Evolutionary conservation across 2,888 invertebrate species (phyloP).

Genomic region (Norana najaformis): DNA sequence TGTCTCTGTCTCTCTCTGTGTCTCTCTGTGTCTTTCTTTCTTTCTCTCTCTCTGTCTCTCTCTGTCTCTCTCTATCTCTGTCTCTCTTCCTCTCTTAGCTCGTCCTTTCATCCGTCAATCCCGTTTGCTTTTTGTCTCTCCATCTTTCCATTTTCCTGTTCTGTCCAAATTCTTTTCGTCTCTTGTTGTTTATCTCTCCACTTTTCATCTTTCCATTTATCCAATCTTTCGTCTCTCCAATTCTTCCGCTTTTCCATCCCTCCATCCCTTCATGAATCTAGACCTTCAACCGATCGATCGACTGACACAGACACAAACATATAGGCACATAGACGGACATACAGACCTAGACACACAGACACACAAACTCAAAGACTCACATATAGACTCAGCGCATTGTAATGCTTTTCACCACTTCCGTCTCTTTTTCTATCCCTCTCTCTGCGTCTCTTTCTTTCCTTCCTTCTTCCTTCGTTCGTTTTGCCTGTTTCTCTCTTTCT

Average conservation of each 20-base stretch:
- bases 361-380: neutral
- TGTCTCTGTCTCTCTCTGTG: no score
- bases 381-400: neutral
- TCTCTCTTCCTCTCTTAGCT: no score
- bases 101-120: no score
- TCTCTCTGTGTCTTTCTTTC: no score
- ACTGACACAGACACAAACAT: neutral
- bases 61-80: no score
- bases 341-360: neutral
- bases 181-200: neutral
- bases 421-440: neutral
- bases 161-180: neutral
- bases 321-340: neutral
- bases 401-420: neutral
- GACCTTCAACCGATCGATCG: neutral
- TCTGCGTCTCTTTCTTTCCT: neutral
- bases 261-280: neutral
- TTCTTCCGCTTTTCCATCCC: neutral
- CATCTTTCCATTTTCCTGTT: neutral
- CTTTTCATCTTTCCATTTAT: neutral
- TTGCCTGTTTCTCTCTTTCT: no score
- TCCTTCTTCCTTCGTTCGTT: no score
- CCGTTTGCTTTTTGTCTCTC: no score
- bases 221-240: neutral
- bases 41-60: no score